Evolutionary conservation across 2,888 invertebrate genomes (phyloP), one percentile per base, ranked within the genome.

Genomic region (Gisinianus flammeolus): DNA sequence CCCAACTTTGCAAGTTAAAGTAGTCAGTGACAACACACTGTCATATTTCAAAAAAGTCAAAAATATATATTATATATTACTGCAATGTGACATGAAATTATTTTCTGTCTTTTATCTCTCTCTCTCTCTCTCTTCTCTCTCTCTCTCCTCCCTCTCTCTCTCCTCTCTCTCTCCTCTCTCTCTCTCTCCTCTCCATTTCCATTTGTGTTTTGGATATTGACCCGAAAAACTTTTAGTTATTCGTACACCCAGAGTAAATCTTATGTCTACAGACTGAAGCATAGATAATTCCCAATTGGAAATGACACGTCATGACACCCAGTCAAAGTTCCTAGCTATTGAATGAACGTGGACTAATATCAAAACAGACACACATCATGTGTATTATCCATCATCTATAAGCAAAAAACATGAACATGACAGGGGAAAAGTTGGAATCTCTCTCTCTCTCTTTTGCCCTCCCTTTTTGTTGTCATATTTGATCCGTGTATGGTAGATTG

Each of bases 21-120:
- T 30, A 67, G n/a, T 67, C 67, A 67, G 22, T 67, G 67, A 67
- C 67, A 67, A n/a, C 22, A 31, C 31, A 67, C 33, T 67, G 67
- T 67, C 67, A 67, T 67, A 67, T 67, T 67, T 67, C 33, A 67
- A 28, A 28, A 67, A 33, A n/a, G 16, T 33, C 12, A 67, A 67
- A 31, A 31, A 33, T 22, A 67, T 31, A 22, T 67, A 33, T 19
- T 44, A 19, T 44, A 6, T n/a, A n/a, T n/a, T n/a, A n/a, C n/a
- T n/a, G n/a, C n/a, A n/a, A n/a, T n/a, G n/a, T n/a, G n/a, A n/a
- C n/a, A n/a, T n/a, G n/a, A n/a, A n/a, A n/a, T n/a, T n/a, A n/a
- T n/a, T n/a, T n/a, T n/a, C n/a, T n/a, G 44, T 6, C 12, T 44
- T 44, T 44, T 44, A 16, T 44, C 16, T 16, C 19, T 19, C 44